Conservation (phyloP, 2,888 invertebrate genomes). For the Anodontia alba region DNA sequence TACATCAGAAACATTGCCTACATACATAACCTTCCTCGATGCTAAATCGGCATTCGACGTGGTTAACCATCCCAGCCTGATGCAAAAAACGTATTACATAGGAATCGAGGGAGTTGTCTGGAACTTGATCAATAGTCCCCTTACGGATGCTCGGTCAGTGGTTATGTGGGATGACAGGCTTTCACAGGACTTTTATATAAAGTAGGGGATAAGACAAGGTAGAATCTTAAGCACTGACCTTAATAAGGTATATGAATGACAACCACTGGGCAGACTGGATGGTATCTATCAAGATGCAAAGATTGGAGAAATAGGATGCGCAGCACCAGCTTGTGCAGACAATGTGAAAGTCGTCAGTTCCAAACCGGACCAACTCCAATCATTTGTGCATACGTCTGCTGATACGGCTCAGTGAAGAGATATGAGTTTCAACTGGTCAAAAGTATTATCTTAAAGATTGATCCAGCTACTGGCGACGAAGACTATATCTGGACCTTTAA, state of each 20-base stretch:
- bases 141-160: neutral
- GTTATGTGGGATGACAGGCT: constrained; percentile 18
- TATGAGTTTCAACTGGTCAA: neutral
- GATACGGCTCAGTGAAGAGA: neutral
- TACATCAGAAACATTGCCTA: neutral
- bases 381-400: neutral
- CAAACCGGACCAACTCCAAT: neutral
- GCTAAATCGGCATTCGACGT: constrained; percentile 9
- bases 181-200: neutral
- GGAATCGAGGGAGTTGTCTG: constrained; percentile 6
- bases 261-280: constrained; percentile 11
- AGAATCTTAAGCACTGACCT: constrained; percentile 21
- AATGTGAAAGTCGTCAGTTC: constrained; percentile 13
- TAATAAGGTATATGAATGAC: constrained; percentile 17
- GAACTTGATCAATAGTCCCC: neutral
- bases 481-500: constrained; percentile 6
- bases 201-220: constrained; percentile 30
- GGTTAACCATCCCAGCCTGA: neutral
- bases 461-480: neutral
- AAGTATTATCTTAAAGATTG: neutral
- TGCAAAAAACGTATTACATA: neutral
- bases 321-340: no score
- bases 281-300: neutral
- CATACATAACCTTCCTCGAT: constrained; percentile 8
- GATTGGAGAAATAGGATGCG: constrained; percentile 22